Conservation (phyloP, 2,888 invertebrate species). For the Lycocerus yunnanus region DNA sequence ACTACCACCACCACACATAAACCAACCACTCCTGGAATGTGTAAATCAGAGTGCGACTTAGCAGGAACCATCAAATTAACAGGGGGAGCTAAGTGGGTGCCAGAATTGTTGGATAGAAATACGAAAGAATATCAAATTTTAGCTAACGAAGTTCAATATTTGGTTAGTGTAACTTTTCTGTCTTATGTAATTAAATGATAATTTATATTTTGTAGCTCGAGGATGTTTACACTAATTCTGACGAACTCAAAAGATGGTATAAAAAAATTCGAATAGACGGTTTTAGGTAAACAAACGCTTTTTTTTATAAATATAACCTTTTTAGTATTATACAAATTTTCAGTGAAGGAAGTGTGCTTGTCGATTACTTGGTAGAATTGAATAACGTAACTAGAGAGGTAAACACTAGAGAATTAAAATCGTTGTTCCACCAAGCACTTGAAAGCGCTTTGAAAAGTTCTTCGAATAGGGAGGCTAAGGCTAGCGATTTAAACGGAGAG, state of each 20-base stretch:
- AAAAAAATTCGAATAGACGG: slow-evolving; percentile 85
- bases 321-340: slow-evolving; percentile 34
- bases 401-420: slow-evolving; percentile 73
- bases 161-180: slow-evolving; percentile 60
- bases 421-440: slow-evolving; percentile 67
- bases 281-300: slow-evolving; percentile 62
- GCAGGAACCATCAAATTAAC: slow-evolving; percentile 85
- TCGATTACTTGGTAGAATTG: slow-evolving; percentile 86
- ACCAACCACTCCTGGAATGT: slow-evolving; percentile 79
- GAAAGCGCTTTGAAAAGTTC: slow-evolving; percentile 49
- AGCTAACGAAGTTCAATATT: slow-evolving; percentile 78
- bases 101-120: slow-evolving; percentile 83
- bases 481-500: slow-evolving; percentile 53
- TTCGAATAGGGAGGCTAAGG: slow-evolving; percentile 52
- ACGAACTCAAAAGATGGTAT: slow-evolving; percentile 78
- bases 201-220: slow-evolving; percentile 67
- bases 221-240: slow-evolving; percentile 78
- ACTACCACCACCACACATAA: slow-evolving; percentile 71
- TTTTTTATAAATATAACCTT: neutral
- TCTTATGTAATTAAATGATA: slow-evolving; percentile 8
- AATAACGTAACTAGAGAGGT: slow-evolving; percentile 73
- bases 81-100: slow-evolving; percentile 81
- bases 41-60: slow-evolving; percentile 78
- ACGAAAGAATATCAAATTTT: slow-evolving; percentile 85
- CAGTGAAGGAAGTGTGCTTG: slow-evolving; percentile 84